These are phyloP conservation scores for Automeris io DNA, from an alignment of 2,888 invertebrate genomes.

Conservation along the genomic window DNA sequence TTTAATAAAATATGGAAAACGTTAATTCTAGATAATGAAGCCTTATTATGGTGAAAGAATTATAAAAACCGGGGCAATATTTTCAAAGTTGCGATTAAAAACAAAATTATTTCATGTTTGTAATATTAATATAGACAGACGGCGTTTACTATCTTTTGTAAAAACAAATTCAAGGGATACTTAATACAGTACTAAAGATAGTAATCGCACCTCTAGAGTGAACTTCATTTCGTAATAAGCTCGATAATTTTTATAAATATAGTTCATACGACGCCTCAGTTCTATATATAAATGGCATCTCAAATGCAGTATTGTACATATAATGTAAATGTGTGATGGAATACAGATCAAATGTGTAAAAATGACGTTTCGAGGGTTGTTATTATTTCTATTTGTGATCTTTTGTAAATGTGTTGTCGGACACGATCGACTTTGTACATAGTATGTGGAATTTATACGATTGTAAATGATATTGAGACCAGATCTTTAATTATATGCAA, in stretches of 20 bases:
- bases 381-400: slow-evolving; percentile 36
- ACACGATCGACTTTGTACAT: slow-evolving; percentile 51
- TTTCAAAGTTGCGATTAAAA: too few species aligned
- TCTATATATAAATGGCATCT: background rate
- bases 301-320: slow-evolving; percentile 30
- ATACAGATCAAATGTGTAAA: slow-evolving; percentile 27
- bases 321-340: slow-evolving; percentile 21
- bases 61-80: too few species aligned
- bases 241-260: background rate
- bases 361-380: slow-evolving; percentile 5
- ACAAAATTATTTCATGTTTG: too few species aligned
- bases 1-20: too few species aligned
- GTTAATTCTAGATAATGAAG: too few species aligned
- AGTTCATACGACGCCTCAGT: background rate
- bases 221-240: too few species aligned
- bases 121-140: too few species aligned
- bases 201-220: too few species aligned
- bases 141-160: too few species aligned
- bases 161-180: too few species aligned
- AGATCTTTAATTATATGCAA: slow-evolving; percentile 67
- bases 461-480: slow-evolving; percentile 61
- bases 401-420: slow-evolving; percentile 49
- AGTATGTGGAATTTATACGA: slow-evolving; percentile 49
- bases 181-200: too few species aligned
- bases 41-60: too few species aligned